phyloP scores from a whole-genome alignment of 2,888 invertebrate species.

The Macroteleia sp. region DNA sequence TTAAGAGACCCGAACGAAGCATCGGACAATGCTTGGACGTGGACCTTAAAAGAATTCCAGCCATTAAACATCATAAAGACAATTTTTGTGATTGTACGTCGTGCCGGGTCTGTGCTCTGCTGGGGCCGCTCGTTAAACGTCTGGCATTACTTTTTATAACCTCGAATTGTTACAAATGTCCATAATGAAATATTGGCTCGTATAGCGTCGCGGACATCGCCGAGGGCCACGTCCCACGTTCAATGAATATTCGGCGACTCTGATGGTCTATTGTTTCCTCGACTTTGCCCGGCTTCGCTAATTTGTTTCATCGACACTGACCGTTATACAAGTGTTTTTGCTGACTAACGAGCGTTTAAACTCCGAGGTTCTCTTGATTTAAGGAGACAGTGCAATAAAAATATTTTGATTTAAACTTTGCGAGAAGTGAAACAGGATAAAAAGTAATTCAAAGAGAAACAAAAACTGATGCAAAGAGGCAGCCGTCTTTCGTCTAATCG shows the following conservation, averaged over 20 bases:
- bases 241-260: slow-evolving; percentile 54
- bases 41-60: slow-evolving; percentile 77
- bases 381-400: slow-evolving; percentile 33
- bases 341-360: slow-evolving; percentile 43
- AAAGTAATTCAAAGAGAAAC: neutral
- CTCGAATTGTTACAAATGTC: slow-evolving; percentile 72
- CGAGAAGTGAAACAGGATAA: neutral
- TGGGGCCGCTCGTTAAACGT: slow-evolving; percentile 64
- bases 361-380: slow-evolving; percentile 17
- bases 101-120: slow-evolving; percentile 55
- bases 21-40: slow-evolving; percentile 66
- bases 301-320: slow-evolving; percentile 51
- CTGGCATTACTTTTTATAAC: slow-evolving; percentile 71
- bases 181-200: slow-evolving; percentile 77
- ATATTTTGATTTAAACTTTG: slow-evolving; percentile 18
- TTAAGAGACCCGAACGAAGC: slow-evolving; percentile 75
- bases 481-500: neutral
- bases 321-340: slow-evolving; percentile 51
- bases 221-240: slow-evolving; percentile 38
- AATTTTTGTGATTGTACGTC: slow-evolving; percentile 80
- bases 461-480: neutral
- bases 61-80: slow-evolving; percentile 81
- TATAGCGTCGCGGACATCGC: slow-evolving; percentile 45
- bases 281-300: slow-evolving; percentile 18
- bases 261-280: slow-evolving; percentile 48